These are phyloP conservation scores for Channa argus DNA, from an alignment of 2,113 vertebrate species.

Conservation along the genomic window DNA sequence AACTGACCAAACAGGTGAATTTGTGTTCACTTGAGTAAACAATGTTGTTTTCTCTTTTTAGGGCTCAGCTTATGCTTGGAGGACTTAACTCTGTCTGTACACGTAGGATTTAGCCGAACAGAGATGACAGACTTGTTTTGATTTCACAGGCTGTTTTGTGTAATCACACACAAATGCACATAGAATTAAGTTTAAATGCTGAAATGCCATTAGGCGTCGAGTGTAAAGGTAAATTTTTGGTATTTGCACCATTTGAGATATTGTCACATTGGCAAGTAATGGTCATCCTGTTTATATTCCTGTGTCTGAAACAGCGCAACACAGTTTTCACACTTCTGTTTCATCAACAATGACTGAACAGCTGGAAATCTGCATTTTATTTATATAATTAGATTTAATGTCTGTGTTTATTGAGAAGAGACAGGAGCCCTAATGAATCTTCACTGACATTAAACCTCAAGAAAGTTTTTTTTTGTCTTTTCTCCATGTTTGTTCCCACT, in stretches of 20 bases:
- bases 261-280: neutral
- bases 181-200: conserved; percentile 9
- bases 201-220: neutral
- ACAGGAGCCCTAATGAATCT: too few species aligned
- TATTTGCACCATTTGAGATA: conserved; percentile 5
- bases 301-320: neutral
- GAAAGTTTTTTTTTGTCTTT: too few species aligned
- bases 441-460: too few species aligned
- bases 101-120: conserved; percentile 20
- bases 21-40: neutral
- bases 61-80: neutral
- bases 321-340: neutral
- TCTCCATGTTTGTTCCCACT: too few species aligned
- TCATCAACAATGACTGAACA: neutral
- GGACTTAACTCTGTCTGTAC: neutral
- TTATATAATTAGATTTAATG: too few species aligned
- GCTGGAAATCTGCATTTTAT: neutral
- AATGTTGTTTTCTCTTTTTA: neutral
- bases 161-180: conserved; percentile 18
- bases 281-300: neutral
- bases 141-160: conserved; percentile 29
- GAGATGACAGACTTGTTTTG: conserved; percentile 40
- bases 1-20: neutral
- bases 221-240: conserved; percentile 10
- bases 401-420: too few species aligned